Evolutionary conservation across 2,113 vertebrate genomes (phyloP).

Genomic region (Scomber japonicus): DNA sequence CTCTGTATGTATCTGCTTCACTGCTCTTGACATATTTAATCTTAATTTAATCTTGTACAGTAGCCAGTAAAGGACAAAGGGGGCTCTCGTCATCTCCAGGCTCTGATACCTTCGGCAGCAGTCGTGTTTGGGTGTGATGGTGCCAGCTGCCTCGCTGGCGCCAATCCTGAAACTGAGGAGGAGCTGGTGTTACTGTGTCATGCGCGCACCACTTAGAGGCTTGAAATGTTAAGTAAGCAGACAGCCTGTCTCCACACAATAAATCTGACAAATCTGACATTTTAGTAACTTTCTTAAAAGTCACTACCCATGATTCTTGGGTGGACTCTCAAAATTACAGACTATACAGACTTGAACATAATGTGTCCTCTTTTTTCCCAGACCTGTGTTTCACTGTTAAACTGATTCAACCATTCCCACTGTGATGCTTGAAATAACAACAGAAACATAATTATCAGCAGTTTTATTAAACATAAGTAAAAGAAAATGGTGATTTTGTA

Average conservation of each 20-base stretch:
- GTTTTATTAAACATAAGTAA: slow-evolving; percentile 70
- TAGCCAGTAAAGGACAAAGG: slow-evolving; percentile 61
- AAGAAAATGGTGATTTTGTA: slow-evolving; percentile 45
- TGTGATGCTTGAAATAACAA: slow-evolving; percentile 21
- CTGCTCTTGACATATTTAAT: slow-evolving; percentile 79
- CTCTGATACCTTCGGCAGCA: slow-evolving; percentile 38
- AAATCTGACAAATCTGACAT: slow-evolving; percentile 22
- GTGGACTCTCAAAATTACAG: too few relatives aligned
- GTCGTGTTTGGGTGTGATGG: slow-evolving; percentile 21
- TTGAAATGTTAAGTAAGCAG: slow-evolving; percentile 23
- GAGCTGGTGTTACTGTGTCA: neutral
- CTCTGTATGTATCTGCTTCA: slow-evolving; percentile 54
- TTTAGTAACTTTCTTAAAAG: slow-evolving; percentile 28
- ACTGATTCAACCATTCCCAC: neutral
- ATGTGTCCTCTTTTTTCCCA: slow-evolving; percentile 30
- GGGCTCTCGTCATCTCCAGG: slow-evolving; percentile 16
- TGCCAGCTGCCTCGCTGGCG: neutral
- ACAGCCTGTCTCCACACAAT: slow-evolving; percentile 11
- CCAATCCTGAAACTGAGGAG: slow-evolving; percentile 2
- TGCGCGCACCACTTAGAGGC: neutral
- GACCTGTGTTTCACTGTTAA: slow-evolving; percentile 15
- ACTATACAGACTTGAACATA: slow-evolving; percentile 28
- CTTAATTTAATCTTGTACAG: slow-evolving; percentile 51
- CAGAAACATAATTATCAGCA: slow-evolving; percentile 13
- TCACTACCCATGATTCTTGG: slow-evolving; percentile 41